These are phyloP conservation scores for Xyliphius kryptos DNA, from an alignment of 2,113 vertebrate species.

Conservation along the genomic window DNA sequence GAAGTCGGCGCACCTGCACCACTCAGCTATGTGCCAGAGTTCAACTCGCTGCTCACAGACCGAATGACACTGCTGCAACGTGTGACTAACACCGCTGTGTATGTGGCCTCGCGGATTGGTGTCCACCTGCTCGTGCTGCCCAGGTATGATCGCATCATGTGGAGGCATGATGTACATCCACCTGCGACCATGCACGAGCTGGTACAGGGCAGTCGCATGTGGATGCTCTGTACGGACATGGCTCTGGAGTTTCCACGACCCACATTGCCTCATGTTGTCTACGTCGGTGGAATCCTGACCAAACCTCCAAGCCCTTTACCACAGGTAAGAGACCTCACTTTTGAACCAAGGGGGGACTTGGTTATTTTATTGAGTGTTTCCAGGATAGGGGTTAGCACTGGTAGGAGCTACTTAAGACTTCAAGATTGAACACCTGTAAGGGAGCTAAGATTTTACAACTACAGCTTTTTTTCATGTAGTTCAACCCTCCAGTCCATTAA, in stretches of 20 bases:
- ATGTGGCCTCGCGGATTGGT: constrained; percentile 87
- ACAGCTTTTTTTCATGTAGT: too few relatives aligned
- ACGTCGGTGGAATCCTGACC: constrained; percentile 95
- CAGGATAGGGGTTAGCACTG: background rate
- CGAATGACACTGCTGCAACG: constrained; percentile 84
- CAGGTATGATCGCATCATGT: constrained; percentile 94
- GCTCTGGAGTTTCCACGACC: constrained; percentile 95
- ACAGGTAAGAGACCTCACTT: constrained; percentile 71
- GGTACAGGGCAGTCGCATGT: constrained; percentile 87
- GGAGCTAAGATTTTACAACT: too few relatives aligned
- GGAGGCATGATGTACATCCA: constrained; percentile 77
- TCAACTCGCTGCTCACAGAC: constrained; percentile 95
- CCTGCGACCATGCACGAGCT: constrained; percentile 84
- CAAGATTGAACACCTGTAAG: too few relatives aligned
- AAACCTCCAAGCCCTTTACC: constrained; percentile 82
- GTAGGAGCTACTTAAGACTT: too few relatives aligned
- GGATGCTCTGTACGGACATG: constrained; percentile 97
- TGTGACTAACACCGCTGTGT: constrained; percentile 83
- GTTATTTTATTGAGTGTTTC: background rate
- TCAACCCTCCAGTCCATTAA: too few relatives aligned
- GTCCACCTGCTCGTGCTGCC: constrained; percentile 88
- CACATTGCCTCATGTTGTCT: constrained; percentile 93
- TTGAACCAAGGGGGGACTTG: too few relatives aligned
- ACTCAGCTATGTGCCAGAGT: constrained; percentile 90
- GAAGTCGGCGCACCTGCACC: constrained; percentile 94